Base-by-base conservation (phyloP, 1,140 invertebrate species). In the Venustaconcha ellipsiformis region DNA sequence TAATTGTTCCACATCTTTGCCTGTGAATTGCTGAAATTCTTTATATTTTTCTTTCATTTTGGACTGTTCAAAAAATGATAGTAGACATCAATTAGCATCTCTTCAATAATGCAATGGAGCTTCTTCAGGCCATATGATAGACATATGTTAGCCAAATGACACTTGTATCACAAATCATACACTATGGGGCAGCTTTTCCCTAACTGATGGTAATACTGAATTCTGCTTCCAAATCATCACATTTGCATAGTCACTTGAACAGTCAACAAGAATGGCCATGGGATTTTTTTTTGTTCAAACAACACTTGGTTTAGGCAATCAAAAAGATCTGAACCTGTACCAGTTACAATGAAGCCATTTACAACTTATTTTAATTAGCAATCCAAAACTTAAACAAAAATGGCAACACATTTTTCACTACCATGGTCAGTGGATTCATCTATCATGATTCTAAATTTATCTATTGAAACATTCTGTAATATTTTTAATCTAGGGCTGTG, bases 1-100 rank as follows among this genome's bases (percentile, higher is more conserved):
- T 20, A 83, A 74, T 69, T 80, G 79, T 17, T 57, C 13, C 60
- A 67, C 23, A n/a, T 82, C 75, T 14, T 69, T 55, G 13, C 66
- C 72, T 67, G 57, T 72, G 37, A 72, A 74, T 62, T 63, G 58
- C 26, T 77, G 80, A 48, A 81, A 73, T 57, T 64, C 64, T 37
- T 70, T 70, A 48, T 77, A 72, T 1, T n/a, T 17, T 20, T 77
- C 67, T 60, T 60, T 26, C 78, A 55, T 18, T 78, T 77, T 20
- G 74, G 30, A 69, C 80, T 81, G n/a, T 72, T 12, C 2, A 57
- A 48, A 75, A 75, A 62, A 30, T 71, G 74, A 30, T 26, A 71
- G 57, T 64, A 65, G 8, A 76, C 66, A 17, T 76, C 74, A 37
- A 64, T 57, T 6, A 76, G 69, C 68, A 71, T 26, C 48, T 76